Conservation (phyloP, 2,888 invertebrate species). For the Drosophila eohydei region DNA sequence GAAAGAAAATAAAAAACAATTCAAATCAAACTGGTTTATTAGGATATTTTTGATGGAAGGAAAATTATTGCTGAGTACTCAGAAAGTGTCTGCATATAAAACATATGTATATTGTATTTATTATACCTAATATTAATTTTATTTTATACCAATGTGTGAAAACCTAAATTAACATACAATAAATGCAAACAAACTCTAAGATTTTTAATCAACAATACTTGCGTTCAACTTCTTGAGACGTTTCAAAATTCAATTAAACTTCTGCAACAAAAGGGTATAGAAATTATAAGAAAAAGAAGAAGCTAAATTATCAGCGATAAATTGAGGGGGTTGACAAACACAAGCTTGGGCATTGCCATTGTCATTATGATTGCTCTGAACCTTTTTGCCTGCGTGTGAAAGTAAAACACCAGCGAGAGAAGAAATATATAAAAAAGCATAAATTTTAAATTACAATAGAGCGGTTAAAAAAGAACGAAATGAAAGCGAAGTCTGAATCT, state of each 20-base stretch:
- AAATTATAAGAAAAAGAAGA: not conserved
- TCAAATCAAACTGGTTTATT: slow-evolving; percentile 2
- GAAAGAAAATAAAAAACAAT: slow-evolving; percentile 2
- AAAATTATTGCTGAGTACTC: slow-evolving; percentile 7
- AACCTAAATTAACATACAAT: slow-evolving; percentile 53
- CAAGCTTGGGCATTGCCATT: slow-evolving; percentile 31
- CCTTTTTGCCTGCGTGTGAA: slow-evolving; percentile 62
- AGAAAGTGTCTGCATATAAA: slow-evolving; percentile 31
- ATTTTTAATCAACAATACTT: slow-evolving; percentile 64
- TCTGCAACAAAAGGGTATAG: slow-evolving; percentile 20
- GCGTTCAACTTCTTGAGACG: slow-evolving; percentile 11
- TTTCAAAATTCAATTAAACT: slow-evolving; percentile 57
- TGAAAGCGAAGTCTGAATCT: slow-evolving; percentile 69
- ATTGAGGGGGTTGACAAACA: slow-evolving; percentile 4
- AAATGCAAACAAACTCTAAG: slow-evolving; percentile 69
- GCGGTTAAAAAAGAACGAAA: slow-evolving; percentile 53
- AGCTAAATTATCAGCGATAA: slow-evolving; percentile 18
- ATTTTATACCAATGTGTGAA: slow-evolving; percentile 55
- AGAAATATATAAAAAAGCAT: slow-evolving; percentile 40
- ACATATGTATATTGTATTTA: slow-evolving; percentile 62
- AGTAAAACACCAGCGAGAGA: slow-evolving; percentile 50
- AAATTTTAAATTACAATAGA: slow-evolving; percentile 62
- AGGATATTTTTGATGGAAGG: slow-evolving; percentile 9
- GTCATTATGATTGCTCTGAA: slow-evolving; percentile 28
- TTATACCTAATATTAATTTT: slow-evolving; percentile 53